Evolutionary conservation across 2,888 invertebrate species (phyloP).

Genomic region (Leptopilina syphax): DNA sequence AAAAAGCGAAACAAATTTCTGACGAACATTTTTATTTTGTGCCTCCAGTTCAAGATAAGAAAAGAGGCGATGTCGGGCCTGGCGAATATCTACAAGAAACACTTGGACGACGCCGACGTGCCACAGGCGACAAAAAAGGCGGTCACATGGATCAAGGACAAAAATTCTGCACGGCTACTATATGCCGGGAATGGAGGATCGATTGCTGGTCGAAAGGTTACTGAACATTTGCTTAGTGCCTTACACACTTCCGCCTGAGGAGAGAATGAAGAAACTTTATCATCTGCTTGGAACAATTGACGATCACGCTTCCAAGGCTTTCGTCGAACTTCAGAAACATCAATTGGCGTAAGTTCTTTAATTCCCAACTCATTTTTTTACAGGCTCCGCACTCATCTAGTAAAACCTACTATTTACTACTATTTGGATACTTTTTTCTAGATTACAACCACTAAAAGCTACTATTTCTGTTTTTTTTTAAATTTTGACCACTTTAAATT

Average conservation of each 20-base stretch:
- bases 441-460: too few species aligned
- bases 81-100: conserved; percentile 95
- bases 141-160: conserved; percentile 97
- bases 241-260: conserved; percentile 90
- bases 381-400: too few species aligned
- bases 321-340: conserved; percentile 94
- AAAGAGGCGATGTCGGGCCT: conserved; percentile 97
- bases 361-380: not conserved
- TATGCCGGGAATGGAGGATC: conserved; percentile 92
- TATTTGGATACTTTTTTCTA: too few species aligned
- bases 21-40: conserved; percentile 49
- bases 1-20: too few species aligned
- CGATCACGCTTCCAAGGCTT: conserved; percentile 95
- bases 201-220: conserved; percentile 93
- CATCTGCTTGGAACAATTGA: conserved; percentile 95
- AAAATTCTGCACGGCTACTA: conserved; percentile 96
- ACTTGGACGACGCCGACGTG: conserved; percentile 89
- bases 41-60: conserved; percentile 89
- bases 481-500: too few species aligned
- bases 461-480: too few species aligned
- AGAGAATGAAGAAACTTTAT: conserved; percentile 95
- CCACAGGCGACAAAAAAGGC: conserved; percentile 91
- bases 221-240: conserved; percentile 97
- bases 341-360: conserved; percentile 82
- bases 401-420: too few species aligned